Evolutionary conservation across 2,113 vertebrate genomes (phyloP), one percentile per base, ranked within the genome.

Genomic region (Dicrurus megarhynchus): DNA sequence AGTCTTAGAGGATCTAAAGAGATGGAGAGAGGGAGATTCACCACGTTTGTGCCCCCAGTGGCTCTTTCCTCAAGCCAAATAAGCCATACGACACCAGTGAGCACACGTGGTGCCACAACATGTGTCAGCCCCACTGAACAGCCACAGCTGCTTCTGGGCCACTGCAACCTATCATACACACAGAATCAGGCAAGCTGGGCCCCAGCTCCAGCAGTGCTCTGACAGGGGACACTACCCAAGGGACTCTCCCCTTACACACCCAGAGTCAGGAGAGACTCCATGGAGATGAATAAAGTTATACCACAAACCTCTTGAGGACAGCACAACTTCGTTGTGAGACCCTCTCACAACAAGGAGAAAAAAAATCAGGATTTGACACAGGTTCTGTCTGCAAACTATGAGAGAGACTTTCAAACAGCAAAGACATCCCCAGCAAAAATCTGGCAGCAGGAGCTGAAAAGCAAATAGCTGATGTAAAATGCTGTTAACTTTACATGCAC

Each of bases 11-110:
- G 27, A 76, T 61, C 80, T 89, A 57, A 71, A 92, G 41, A 65
- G 27, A 41, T 13, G 11, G 6, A 21, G 26, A 14, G 42, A 84
- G 6, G 24, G 80, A 84, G 52, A 81, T 18, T 57, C 60, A 44
- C 24, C 28, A 55, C 4, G 2, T 56, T 44, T 55, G 18, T 63
- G 57, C 50, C 42, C 56, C 47, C 28, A 16, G 44, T 8, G 26
- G 33, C 69, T 87, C 68, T 46, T 91, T 42, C 23, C 69, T 94
- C 33, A 27, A 70, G 69, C 30, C 83, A 70, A 63, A 91, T 8
- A 83, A 80, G 41, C 44, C 53, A 52, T 3, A n/a, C 0, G 0
- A 68, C 33, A 46, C 16, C 3, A 0, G 6, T 4, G 16, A 89
- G 64, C 41, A 50, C 23, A 5, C 13, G 6, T 11, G 7, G 35